Conservation (phyloP, 2,113 vertebrate species). For the Etia nguti region DNA sequence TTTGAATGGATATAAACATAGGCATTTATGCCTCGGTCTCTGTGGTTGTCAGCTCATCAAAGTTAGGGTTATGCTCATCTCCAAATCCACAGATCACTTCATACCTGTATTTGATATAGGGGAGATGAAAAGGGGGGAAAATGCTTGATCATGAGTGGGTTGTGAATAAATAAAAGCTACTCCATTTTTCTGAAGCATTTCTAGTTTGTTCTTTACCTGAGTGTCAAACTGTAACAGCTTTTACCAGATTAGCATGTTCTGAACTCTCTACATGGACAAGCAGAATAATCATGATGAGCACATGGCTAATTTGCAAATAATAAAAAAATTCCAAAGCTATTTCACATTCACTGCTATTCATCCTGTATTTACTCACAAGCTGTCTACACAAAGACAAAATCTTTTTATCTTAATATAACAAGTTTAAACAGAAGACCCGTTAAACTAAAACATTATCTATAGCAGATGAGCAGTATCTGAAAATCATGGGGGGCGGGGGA, state of each 20-base stretch:
- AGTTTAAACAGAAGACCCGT: background rate
- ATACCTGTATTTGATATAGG: background rate
- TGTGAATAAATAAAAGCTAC: background rate
- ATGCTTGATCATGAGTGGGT: background rate
- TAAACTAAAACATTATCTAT: background rate
- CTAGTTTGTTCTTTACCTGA: background rate
- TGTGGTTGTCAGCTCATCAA: background rate
- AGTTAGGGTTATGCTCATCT: background rate
- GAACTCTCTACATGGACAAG: background rate
- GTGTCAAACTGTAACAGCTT: background rate
- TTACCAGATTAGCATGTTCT: background rate
- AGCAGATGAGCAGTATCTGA: too few relatives aligned
- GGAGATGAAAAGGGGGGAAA: background rate
- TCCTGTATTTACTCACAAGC: background rate
- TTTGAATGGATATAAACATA: background rate
- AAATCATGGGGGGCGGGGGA: too few relatives aligned
- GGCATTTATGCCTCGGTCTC: background rate
- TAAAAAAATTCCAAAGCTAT: too few relatives aligned
- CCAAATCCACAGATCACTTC: background rate
- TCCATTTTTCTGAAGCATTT: background rate
- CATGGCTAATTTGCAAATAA: background rate
- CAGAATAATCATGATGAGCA: background rate
- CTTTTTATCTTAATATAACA: background rate
- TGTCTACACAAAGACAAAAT: background rate
- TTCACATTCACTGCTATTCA: too few relatives aligned